Evolutionary conservation across 2,113 vertebrate genomes (phyloP), one percentile per base, ranked within the genome.

Genomic region (Lepidothrix coronata): DNA sequence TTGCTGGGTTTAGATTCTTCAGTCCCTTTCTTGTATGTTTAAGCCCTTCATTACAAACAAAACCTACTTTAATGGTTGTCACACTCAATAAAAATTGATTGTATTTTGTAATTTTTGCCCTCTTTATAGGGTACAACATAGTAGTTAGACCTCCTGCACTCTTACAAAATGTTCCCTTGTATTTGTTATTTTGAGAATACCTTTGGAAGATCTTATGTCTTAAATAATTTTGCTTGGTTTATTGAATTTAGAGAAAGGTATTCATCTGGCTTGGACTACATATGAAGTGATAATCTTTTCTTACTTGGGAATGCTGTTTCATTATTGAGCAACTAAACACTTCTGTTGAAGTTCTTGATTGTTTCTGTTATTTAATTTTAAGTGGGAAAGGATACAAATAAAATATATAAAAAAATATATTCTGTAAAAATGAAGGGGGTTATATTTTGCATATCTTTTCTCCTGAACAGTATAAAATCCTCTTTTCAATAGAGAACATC

Each of bases 201-300:
- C 65, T 91, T 52, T 68, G n/a, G 52, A 95, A 84, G 84, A 91
- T 81, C 72, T 74, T 65, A 63, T 71, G 31, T 80, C 87, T 88
- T 76, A 89, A 80, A 54, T 94, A 4, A 51, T 84, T 85, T 87
- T 63, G 11, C 39, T 85, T 79, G 14, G 23, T 94, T 97, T 95
- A 82, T 85, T 93, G 52, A 82, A 85, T 82, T 85, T 95, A 88
- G 52, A 61, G 88, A 72, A 93, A 75, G 43, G 14, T 91, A 67
- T 61, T 89, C 30, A 19, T 85, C 70, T 85, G 54, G 9, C 55
- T 93, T 62, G 16, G 27, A 30, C 73, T 67, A 41, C 19, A 52
- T 95, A 44, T 0, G 2, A 77, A 78, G 28, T 85, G 73, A 63
- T 87, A 67, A 75, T 48, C 48, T 75, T 68, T 94, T 75, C 52